phyloP scores from a whole-genome alignment of 2,888 invertebrate species.

The Neria commutata region DNA sequence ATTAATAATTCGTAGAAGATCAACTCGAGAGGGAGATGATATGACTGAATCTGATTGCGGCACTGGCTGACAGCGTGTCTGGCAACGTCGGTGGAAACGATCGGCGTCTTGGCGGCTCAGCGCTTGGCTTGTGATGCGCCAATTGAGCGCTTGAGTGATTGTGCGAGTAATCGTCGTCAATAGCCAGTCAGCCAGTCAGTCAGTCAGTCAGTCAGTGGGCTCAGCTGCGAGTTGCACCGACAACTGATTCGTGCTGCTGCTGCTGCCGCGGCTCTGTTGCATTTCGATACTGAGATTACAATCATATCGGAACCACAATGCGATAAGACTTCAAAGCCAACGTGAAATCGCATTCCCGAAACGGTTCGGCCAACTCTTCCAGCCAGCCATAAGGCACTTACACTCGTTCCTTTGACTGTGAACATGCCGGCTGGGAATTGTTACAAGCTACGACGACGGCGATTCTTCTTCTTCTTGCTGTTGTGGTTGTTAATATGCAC shows the following conservation, averaged over 20 bases:
- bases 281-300: background rate
- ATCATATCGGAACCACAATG: background rate
- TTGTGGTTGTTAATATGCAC: background rate
- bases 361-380: too few relatives aligned
- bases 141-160: slow-evolving; percentile 24
- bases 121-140: background rate
- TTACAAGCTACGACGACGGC: too few relatives aligned
- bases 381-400: too few relatives aligned
- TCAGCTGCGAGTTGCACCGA: too few relatives aligned
- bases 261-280: too few relatives aligned
- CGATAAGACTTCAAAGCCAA: background rate
- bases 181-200: too few relatives aligned
- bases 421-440: background rate
- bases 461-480: background rate
- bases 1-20: slow-evolving; percentile 23
- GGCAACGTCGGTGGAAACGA: too few relatives aligned
- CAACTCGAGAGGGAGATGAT: slow-evolving; percentile 5
- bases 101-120: background rate
- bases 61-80: slow-evolving; percentile 13
- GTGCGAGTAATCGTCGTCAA: slow-evolving; percentile 15
- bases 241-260: slow-evolving; percentile 4
- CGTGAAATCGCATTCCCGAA: too few relatives aligned
- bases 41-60: background rate
- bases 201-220: too few relatives aligned
- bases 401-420: too few relatives aligned